Evolutionary conservation across 37 sponge, comb jelly and placozoan genomes (phyloP).

Genomic region (Lycopodina hypogea): DNA sequence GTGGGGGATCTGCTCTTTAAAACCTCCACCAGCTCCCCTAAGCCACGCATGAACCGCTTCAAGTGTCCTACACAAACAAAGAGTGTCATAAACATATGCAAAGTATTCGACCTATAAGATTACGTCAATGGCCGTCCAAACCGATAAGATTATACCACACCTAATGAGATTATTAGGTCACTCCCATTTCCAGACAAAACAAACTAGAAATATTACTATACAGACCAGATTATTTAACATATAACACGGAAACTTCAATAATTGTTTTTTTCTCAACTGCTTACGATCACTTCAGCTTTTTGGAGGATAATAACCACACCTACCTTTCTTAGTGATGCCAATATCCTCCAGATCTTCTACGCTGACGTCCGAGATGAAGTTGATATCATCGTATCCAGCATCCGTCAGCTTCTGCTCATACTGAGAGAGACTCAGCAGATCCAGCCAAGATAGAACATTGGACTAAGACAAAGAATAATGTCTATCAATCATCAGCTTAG

Average conservation of each 20-base stretch:
- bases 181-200: too few species aligned
- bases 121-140: too few species aligned
- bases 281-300: not conserved
- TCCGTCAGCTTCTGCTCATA: slow-evolving; percentile 63
- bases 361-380: slow-evolving; percentile 83
- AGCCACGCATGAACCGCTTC: slow-evolving; percentile 55
- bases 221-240: too few species aligned
- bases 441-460: slow-evolving; percentile 68
- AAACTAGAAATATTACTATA: too few species aligned
- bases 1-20: not conserved
- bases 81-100: not conserved
- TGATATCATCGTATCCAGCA: slow-evolving; percentile 92
- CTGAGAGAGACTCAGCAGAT: slow-evolving; percentile 39
- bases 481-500: not conserved
- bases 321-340: slow-evolving; percentile 76
- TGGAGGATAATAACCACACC: slow-evolving; percentile 4
- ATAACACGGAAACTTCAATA: too few species aligned
- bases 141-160: too few species aligned
- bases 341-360: slow-evolving; percentile 75
- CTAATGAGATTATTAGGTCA: too few species aligned
- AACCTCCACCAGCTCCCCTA: slow-evolving; percentile 38
- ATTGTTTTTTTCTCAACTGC: too few species aligned
- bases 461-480: slow-evolving; percentile 18
- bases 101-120: not conserved
- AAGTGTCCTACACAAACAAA: slow-evolving; percentile 42